Evolutionary conservation across 2,113 vertebrate species (phyloP), one percentile per base, ranked within the genome.

Genomic region (Saguinus imperator): DNA sequence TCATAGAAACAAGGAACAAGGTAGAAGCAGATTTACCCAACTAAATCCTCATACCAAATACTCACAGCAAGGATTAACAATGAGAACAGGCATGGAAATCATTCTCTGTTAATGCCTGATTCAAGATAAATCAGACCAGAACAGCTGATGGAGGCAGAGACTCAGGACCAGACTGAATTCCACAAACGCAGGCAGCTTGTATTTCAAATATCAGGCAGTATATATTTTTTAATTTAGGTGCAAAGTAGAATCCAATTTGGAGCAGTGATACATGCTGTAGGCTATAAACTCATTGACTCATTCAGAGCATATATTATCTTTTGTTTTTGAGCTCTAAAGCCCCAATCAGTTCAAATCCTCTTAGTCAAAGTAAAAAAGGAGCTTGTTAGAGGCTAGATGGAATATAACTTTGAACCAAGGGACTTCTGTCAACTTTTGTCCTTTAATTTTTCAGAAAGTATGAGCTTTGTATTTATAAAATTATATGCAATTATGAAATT

Each of bases 181-280:
- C 72, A 87, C 25, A 87, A 87, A 92, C 8, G 18, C 27, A 77
- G 25, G 18, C 17, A 81, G 68, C 3, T 40, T 92, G 86, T 76
- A 84, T 85, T 86, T 64, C 58, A 86, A 94, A 89, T 16, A 52
- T 52, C 27, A 92, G 52, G 64, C 3, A 20, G 43, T 48, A 68
- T 93, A 73, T 90, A 84, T 80, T 89, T 93, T 89, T 79, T 89
- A 89, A 64, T 3, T 32, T 20, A 83, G 87, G 23, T 55, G 66
- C 75, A 97, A 91, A 96, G 1, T n/a, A 87, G 21, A 93, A 40
- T 87, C 18, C 55, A 75, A 70, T 87, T 92, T 96, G 55, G 10
- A 94, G 10, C n/a, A 93, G 18, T 29, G 27, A 64, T 45, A 64
- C 37, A 13, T 68, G 17, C 43, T 58, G 18, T 80, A 70, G 12